phyloP scores from a whole-genome alignment of 2,113 vertebrate species.

The Gymnarchus niloticus region DNA sequence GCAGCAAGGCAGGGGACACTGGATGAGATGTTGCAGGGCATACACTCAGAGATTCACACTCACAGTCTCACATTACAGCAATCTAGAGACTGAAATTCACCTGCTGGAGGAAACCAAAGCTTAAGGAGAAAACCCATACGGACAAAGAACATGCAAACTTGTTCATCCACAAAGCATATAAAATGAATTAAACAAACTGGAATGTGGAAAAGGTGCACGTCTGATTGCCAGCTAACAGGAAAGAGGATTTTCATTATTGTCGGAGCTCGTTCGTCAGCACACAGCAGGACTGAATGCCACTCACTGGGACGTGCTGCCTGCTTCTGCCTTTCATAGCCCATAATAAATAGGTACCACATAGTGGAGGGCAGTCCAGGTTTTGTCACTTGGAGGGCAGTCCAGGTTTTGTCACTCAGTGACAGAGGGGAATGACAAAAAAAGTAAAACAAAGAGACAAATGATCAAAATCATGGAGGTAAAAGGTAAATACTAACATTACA shows the following conservation, averaged over 20 bases:
- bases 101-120: background rate
- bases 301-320: background rate
- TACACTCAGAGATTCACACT: too few species aligned
- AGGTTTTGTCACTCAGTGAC: background rate
- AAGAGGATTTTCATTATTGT: background rate
- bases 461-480: background rate
- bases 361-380: background rate
- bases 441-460: background rate
- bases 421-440: background rate
- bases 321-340: too few species aligned
- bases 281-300: background rate
- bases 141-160: background rate
- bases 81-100: background rate
- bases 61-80: background rate
- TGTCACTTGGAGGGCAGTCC: background rate
- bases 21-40: background rate
- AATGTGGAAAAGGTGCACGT: background rate
- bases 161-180: background rate
- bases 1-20: background rate
- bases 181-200: too few species aligned
- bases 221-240: background rate
- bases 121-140: too few species aligned
- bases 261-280: background rate
- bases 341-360: background rate
- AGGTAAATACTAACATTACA: background rate